These are phyloP conservation scores for Sarcophaga variegata DNA, from an alignment of 2,888 invertebrate species.

Conservation along the genomic window DNA sequence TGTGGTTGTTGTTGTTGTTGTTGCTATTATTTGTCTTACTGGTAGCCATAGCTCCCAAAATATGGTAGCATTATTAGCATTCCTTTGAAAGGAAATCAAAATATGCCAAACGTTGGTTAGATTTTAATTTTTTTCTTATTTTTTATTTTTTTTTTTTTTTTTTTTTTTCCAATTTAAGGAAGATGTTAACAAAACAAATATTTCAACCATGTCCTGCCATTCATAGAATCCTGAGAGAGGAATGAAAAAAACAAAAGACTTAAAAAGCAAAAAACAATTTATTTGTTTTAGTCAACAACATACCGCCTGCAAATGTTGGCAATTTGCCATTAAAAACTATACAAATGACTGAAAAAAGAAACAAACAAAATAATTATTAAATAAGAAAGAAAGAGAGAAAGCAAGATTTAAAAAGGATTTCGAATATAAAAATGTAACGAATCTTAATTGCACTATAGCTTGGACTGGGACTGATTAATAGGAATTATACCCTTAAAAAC, in stretches of 20 bases:
- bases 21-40: not conserved
- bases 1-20: not conserved
- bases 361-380: not conserved
- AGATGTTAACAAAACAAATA: constrained; percentile 59
- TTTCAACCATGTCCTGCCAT: constrained; percentile 56
- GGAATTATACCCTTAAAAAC: too few species aligned
- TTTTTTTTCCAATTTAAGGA: constrained; percentile 16
- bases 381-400: not conserved
- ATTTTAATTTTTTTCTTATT: constrained; percentile 26
- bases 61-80: constrained; percentile 42
- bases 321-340: constrained; percentile 61
- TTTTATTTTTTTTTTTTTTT: not conserved
- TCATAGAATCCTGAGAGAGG: constrained; percentile 8
- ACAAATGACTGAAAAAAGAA: not conserved
- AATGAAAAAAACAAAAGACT: not conserved
- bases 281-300: constrained; percentile 48
- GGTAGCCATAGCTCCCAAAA: constrained; percentile 5
- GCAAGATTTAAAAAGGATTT: not conserved
- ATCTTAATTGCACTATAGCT: too few species aligned
- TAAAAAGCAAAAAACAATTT: constrained; percentile 32
- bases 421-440: not conserved
- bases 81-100: constrained; percentile 26
- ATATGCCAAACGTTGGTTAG: constrained; percentile 53
- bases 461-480: too few species aligned
- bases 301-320: constrained; percentile 50